Evolutionary conservation across 1,140 invertebrate genomes (phyloP), one percentile per base, ranked within the genome.

Genomic region (Atta colombica): DNA sequence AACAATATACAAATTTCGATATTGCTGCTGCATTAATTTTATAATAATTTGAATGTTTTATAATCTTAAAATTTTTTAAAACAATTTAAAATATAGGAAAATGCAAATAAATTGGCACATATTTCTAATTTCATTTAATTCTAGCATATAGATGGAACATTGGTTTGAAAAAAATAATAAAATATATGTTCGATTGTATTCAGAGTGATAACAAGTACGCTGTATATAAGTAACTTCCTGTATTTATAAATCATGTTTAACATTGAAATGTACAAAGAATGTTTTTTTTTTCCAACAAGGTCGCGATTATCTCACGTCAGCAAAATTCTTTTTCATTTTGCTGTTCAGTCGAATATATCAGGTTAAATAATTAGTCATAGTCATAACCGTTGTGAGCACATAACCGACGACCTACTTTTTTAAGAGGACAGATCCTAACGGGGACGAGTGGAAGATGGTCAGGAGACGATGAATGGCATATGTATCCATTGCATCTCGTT

Each of bases 341-440:
- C 4, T 28, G 58, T 21, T 39, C 18, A 0, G 7, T 28, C 3
- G 39, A 39, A 65, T 31, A 78, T 25, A 53, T 31, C 1, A 5
- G 25, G 18, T 4, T 28, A 72, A 75, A 74, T 61, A 60, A 74
- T 61, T 74, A 49, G 31, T 35, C 21, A 5, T n/a, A n/a, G 31
- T 35, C 55, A 2, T 82, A 39, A 74, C 55, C 53, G 25, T 51
- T 3, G 18, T 21, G 14, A 28, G 16, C 25, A 25, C 3, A 51
- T 5, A 31, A 84, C 8, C 10, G 31, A 74, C 5, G 69, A 14
- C 80, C 69, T 63, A 84, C 80, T 84, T 75, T 84, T 81, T 84
- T 35, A 21, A 51, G 53, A 45, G 10, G 39, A 55, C 25, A 31
- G 8, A 14, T 74, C 2, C 18, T 18, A 8, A 84, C n/a, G n/a